These are phyloP conservation scores for Onychorhynchus coronatus DNA, from an alignment of 2,113 vertebrate genomes.

Conservation along the genomic window DNA sequence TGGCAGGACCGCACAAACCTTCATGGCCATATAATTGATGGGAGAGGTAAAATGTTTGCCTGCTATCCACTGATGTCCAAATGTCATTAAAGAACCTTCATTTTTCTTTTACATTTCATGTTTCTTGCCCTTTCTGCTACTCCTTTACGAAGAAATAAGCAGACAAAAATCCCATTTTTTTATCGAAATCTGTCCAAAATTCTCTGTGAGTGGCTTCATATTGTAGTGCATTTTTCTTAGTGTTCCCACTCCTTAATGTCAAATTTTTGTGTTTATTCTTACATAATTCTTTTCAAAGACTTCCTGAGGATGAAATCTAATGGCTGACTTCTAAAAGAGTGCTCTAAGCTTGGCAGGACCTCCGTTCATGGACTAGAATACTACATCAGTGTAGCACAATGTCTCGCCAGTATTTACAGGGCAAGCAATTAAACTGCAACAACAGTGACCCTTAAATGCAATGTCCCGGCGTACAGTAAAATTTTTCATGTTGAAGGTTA, in stretches of 20 bases:
- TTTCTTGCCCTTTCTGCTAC: not conserved
- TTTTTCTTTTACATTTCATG: not conserved
- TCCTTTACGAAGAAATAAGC: not conserved
- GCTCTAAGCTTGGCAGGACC: not conserved
- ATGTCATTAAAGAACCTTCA: not conserved
- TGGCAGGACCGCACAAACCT: not conserved
- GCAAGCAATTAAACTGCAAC: constrained; percentile 23
- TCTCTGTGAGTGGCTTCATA: not conserved
- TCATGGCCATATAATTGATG: not conserved
- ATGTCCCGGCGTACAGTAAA: not conserved
- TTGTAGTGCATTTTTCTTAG: not conserved
- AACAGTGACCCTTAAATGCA: constrained; percentile 14
- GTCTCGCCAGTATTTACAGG: not conserved
- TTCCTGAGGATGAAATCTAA: not conserved
- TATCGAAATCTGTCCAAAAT: not conserved
- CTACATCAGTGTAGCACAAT: not conserved
- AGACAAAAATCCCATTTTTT: not conserved
- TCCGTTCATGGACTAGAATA: not conserved
- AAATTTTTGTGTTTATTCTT: not conserved
- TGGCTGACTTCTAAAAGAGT: not conserved
- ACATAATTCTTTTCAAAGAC: constrained; percentile 4
- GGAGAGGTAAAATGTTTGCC: not conserved
- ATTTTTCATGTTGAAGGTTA: constrained; percentile 17
- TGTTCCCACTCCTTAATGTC: not conserved
- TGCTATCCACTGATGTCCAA: not conserved